Conservation (phyloP, 1,140 invertebrate genomes). For the Oreohelix idahoensis region DNA sequence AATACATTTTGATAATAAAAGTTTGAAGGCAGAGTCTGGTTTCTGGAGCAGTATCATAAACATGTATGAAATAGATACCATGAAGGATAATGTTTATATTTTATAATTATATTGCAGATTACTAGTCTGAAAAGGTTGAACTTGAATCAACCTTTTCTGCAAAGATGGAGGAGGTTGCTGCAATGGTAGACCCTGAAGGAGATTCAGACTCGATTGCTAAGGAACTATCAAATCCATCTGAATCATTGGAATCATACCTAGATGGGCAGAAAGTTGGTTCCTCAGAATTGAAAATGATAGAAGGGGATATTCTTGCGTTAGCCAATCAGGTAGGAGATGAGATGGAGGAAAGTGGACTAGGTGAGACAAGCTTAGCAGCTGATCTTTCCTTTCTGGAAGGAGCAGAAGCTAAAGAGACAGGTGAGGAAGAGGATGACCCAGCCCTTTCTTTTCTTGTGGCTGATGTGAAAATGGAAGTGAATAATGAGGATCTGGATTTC, state of each 20-base stretch:
- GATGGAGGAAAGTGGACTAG: conserved; percentile 6
- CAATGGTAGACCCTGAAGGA: neutral
- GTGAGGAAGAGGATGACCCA: conserved; percentile 24
- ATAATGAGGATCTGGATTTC: conserved; percentile 46
- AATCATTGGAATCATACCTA: conserved; percentile 10
- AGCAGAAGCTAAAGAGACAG: conserved; percentile 30
- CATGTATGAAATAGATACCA: too few species aligned
- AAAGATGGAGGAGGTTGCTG: conserved; percentile 30
- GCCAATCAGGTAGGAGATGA: conserved; percentile 23
- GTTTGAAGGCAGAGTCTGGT: too few species aligned
- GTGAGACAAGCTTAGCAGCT: neutral
- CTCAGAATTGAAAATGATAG: conserved; percentile 32
- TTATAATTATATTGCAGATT: neutral
- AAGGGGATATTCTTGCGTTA: conserved; percentile 20
- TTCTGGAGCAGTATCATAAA: too few species aligned
- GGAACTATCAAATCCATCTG: neutral
- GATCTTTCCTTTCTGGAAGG: conserved; percentile 23
- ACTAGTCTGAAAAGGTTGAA: neutral
- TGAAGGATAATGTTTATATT: neutral
- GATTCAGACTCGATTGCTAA: neutral
- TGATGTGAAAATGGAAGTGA: conserved; percentile 27
- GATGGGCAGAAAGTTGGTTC: conserved; percentile 24
- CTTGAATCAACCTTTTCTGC: neutral
- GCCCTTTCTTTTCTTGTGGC: conserved; percentile 29
- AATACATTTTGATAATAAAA: too few species aligned